Evolutionary conservation across 2,888 invertebrate species (phyloP).

Genomic region (Drosophila sordidula): DNA sequence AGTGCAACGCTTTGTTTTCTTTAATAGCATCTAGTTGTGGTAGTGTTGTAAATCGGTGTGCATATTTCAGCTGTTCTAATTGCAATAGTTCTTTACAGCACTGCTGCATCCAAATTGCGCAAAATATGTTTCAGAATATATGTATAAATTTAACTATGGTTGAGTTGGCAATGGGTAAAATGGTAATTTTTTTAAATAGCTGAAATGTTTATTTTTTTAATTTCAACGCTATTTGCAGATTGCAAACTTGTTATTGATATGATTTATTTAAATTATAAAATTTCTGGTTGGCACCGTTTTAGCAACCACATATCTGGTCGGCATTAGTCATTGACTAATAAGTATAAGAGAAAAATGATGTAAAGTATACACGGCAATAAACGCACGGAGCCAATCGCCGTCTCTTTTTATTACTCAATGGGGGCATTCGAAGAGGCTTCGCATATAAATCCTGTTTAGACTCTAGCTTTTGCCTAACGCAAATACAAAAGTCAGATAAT

Average conservation of each 20-base stretch:
- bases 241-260: no score
- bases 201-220: no score
- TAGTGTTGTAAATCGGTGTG: constrained; percentile 28
- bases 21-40: neutral
- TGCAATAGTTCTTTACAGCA: neutral
- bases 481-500: neutral
- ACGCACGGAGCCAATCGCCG: neutral
- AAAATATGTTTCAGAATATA: neutral
- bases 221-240: no score
- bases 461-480: neutral
- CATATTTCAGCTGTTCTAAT: constrained; percentile 32
- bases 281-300: no score
- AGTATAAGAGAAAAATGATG: no score
- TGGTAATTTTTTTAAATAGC: no score
- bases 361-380: neutral
- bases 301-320: no score
- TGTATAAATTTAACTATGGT: no score
- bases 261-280: no score
- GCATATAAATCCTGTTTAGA: neutral
- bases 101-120: constrained; percentile 3
- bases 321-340: no score
- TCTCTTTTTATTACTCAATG: neutral
- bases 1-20: constrained; percentile 10
- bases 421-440: neutral
- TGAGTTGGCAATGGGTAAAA: neutral